Evolutionary conservation across 2,888 invertebrate species (phyloP).

Genomic region (Ochropacha duplaris): DNA sequence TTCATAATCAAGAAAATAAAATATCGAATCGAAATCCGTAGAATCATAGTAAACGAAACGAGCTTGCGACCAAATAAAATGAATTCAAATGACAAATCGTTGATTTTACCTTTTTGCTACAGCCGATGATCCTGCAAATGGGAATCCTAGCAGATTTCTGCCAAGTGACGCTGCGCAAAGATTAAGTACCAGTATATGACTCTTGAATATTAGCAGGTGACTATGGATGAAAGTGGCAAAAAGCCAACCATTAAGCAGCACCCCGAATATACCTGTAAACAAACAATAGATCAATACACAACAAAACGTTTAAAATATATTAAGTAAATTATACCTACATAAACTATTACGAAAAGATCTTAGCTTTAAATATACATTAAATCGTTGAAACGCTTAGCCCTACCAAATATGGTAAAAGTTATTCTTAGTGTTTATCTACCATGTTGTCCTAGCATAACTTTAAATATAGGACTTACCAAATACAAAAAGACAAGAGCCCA

Average conservation of each 20-base stretch:
- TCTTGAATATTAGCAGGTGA: conserved; percentile 77
- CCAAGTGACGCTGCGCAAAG: conserved; percentile 79
- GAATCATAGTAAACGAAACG: no score
- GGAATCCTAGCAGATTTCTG: conserved; percentile 78
- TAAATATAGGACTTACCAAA: conserved; percentile 67
- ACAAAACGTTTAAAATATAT: background rate
- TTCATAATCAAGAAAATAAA: no score
- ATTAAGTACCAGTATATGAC: conserved; percentile 80
- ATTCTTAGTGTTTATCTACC: no score
- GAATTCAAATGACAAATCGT: no score
- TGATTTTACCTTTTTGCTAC: conserved; percentile 80
- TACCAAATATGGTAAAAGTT: background rate
- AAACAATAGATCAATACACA: conserved; percentile 20
- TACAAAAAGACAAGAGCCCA: conserved; percentile 78
- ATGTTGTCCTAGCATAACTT: conserved; percentile 6
- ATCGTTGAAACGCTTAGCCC: background rate
- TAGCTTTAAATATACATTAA: no score
- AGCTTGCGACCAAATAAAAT: no score
- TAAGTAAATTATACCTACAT: background rate
- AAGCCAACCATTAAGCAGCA: conserved; percentile 82
- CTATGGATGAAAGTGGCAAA: conserved; percentile 81
- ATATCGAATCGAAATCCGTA: no score
- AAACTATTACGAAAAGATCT: no score
- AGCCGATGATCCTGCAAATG: conserved; percentile 80
- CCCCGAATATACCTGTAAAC: conserved; percentile 76